Conservation (phyloP, 1,140 invertebrate species). For the Diabrotica virgifera region DNA sequence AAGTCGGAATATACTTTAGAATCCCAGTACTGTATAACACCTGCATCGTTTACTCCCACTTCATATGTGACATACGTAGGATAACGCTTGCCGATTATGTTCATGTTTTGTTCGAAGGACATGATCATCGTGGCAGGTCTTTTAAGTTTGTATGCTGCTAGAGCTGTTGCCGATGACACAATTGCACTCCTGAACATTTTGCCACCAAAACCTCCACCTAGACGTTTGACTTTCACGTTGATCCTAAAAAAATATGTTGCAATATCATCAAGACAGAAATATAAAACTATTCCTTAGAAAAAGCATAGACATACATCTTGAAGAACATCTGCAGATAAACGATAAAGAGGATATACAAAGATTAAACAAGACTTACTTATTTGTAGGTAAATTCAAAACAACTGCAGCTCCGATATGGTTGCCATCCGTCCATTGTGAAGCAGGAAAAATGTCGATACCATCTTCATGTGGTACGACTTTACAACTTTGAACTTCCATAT, state of each 20-base stretch:
- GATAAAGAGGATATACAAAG: too few species aligned
- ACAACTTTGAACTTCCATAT: constrained; percentile 64
- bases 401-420: constrained; percentile 59
- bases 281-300: neutral
- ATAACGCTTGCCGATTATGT: constrained; percentile 55
- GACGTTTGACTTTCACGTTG: constrained; percentile 56
- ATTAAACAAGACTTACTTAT: constrained; percentile 44
- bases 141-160: constrained; percentile 56
- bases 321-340: too few species aligned
- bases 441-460: constrained; percentile 56
- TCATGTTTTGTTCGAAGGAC: constrained; percentile 65
- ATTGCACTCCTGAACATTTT: constrained; percentile 56
- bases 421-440: constrained; percentile 65
- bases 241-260: constrained; percentile 38
- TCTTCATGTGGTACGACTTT: constrained; percentile 64
- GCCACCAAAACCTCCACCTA: constrained; percentile 70
- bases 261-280: neutral
- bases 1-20: constrained; percentile 25
- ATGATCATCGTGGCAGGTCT: constrained; percentile 59
- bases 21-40: constrained; percentile 65
- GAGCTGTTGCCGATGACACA: constrained; percentile 53
- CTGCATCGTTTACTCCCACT: constrained; percentile 63
- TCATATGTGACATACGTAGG: constrained; percentile 60
- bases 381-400: constrained; percentile 52
- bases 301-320: too few species aligned